A percentile compares a stretch with the other conserved stretches of the same genome.
Evolutionary conservation across 2,888 invertebrate genomes (phyloP).

Genomic region (Geophilus truncorum): DNA sequence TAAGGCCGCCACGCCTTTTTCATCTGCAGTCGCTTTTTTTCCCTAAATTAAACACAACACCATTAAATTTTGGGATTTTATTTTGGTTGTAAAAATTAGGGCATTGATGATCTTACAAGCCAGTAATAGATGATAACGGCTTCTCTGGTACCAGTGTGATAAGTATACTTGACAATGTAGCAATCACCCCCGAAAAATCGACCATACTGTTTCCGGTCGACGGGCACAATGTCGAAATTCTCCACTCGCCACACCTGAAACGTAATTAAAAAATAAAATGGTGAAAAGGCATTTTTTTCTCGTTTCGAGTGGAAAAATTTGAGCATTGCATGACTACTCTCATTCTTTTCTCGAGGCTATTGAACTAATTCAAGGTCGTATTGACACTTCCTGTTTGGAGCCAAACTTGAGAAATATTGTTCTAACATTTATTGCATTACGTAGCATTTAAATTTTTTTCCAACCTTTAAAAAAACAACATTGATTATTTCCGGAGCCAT

Average conservation of each 20-base stretch:
- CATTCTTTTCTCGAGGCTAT: not conserved
- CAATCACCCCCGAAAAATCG: conserved; percentile 74
- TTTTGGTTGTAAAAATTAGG: not conserved
- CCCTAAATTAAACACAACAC: conserved; percentile 58
- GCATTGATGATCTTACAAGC: conserved; percentile 57
- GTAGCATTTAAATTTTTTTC: no score
- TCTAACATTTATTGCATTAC: no score
- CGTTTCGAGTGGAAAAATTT: not conserved
- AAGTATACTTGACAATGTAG: conserved; percentile 77
- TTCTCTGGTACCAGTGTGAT: conserved; percentile 58
- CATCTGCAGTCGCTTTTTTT: conserved; percentile 65
- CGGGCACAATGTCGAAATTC: conserved; percentile 58
- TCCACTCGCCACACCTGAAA: conserved; percentile 65
- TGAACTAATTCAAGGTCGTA: not conserved
- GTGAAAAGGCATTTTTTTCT: not conserved
- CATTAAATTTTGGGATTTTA: no score
- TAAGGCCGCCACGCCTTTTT: conserved; percentile 63
- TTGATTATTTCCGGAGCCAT: no score
- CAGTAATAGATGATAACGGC: conserved; percentile 70
- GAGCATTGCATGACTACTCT: not conserved
- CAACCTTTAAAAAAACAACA: no score
- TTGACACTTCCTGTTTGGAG: not conserved
- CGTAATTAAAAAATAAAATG: not conserved
- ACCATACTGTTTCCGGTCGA: conserved; percentile 63
- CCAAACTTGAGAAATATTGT: no score